phyloP scores from a whole-genome alignment of 2,797 vertebrate species.

The Smutsia temminckii region DNA sequence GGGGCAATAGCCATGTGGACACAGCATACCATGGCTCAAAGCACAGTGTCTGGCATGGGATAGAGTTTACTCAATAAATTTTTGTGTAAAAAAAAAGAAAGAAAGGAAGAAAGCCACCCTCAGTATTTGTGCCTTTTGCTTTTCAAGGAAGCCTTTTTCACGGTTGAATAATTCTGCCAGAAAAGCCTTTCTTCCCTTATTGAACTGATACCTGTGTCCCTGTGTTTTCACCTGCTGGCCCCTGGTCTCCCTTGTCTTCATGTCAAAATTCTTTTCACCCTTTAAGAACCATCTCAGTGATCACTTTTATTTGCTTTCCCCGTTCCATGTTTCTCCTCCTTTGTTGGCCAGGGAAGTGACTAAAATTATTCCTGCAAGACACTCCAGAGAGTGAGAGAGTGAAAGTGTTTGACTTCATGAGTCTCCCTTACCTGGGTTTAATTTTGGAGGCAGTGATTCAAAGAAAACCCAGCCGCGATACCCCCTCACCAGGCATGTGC shows the following conservation, averaged over 20 bases:
- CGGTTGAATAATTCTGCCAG: not conserved
- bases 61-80: not conserved
- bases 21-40: not conserved
- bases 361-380: not conserved
- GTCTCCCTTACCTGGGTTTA: not conserved
- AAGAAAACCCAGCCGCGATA: not conserved
- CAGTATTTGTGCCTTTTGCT: not conserved
- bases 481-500: not conserved
- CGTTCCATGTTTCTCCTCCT: not conserved
- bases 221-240: not conserved
- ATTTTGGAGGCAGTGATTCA: not conserved
- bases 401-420: not conserved
- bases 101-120: not conserved
- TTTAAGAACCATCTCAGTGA: not conserved
- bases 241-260: not conserved
- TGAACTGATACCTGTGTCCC: not conserved
- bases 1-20: not conserved
- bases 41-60: not conserved
- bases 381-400: not conserved
- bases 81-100: not conserved
- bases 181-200: not conserved
- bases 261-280: not conserved
- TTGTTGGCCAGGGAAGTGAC: not conserved
- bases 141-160: not conserved
- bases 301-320: not conserved